Percentiles rank a stretch among this genome's conserved stretches.
Evolutionary conservation across 2,113 vertebrate genomes (phyloP).

Genomic region (Columba livia): DNA sequence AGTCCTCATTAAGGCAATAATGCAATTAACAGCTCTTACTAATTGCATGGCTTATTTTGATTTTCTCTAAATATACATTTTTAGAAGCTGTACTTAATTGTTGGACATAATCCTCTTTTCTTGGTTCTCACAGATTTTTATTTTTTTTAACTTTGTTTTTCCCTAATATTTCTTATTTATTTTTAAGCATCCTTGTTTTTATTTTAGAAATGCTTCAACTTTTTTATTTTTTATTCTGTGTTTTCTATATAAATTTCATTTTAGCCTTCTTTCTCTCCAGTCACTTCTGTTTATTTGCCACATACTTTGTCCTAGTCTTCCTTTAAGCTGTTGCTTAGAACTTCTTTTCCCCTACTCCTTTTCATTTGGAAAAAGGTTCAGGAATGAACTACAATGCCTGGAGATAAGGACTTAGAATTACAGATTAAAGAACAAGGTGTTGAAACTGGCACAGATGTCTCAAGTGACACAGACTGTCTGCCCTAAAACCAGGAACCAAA

Average conservation of each 20-base stretch:
- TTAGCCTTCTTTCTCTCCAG: neutral
- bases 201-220: neutral
- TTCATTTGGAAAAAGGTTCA: neutral
- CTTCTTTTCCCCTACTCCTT: neutral
- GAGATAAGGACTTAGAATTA: neutral
- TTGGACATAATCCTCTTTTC: neutral
- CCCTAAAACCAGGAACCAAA: neutral
- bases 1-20: neutral
- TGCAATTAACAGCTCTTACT: neutral
- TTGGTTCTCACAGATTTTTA: neutral
- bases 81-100: neutral
- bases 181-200: neutral
- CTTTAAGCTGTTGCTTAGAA: neutral
- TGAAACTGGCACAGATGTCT: neutral
- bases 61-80: neutral
- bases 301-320: neutral
- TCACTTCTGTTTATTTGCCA: neutral
- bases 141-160: neutral
- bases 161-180: neutral
- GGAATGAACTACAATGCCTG: neutral
- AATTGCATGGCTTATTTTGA: neutral
- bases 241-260: neutral
- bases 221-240: neutral
- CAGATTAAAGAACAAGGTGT: neutral
- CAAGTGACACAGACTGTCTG: neutral